Base-by-base conservation (phyloP, 2,113 vertebrate genomes). In the Heteronetta atricapilla region DNA sequence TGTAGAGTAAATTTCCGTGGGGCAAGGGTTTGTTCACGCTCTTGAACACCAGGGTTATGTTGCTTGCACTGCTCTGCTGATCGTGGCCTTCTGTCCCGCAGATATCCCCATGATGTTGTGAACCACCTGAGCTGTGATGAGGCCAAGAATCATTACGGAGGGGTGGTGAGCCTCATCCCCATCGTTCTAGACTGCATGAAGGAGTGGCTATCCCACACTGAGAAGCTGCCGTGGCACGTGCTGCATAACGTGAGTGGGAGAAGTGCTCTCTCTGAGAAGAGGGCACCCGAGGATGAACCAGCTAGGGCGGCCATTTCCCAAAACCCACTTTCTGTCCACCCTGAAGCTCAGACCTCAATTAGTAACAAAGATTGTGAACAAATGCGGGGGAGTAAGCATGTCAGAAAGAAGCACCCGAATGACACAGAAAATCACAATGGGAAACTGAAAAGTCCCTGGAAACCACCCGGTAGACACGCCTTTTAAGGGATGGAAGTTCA, bases 71-170 rank as follows among this genome's bases (percentile, higher is more conserved):
- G 2, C 31, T 62, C 67, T 59, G 69, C 56, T 48, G 31, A 2
- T 25, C 28, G 34, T 59, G 69, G 64, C 81, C 64, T 66, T 6
- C 28, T 77, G 19, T 29, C 66, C 60, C 23, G 12, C 96, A 98
- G 98, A 38, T 98, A 98, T 62, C 98, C 98, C 3, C 98, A 98
- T 0, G 97, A 98, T 2, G 97, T 97, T 73, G 96, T 98, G 63
- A 98, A 98, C 79, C 97, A 97, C 88, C 98, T 99, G 81, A 98
- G 98, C 92, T 98, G 98, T 10, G 88, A 98, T 0, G 98, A 99
- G 88, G 98, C 98, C 31, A 96, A 52, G 85, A 98, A 98, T 66
- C 98, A 97, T 82, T 99, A 98, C 0, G 98, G 98, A 10, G 98
- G 98, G 0, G 96, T 98, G 78, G 98, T 98, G 86, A 99, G 98